Percentiles rank a stretch among this genome's conserved stretches.
These are phyloP conservation scores for Cacatua alba DNA, from an alignment of 2,113 vertebrate genomes.

Conservation along the genomic window DNA sequence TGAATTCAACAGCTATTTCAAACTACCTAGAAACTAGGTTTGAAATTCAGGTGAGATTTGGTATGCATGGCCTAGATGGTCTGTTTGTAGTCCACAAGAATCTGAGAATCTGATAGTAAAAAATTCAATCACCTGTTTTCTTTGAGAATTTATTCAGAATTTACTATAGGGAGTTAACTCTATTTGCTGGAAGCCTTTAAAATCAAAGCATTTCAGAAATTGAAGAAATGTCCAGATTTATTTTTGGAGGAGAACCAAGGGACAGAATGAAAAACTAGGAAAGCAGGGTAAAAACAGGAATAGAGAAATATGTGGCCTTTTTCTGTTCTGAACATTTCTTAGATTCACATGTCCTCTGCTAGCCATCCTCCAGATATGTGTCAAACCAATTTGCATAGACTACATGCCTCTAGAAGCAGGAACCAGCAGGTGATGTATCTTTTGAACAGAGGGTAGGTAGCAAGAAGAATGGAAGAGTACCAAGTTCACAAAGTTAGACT, in stretches of 20 bases:
- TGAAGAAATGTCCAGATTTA: not conserved
- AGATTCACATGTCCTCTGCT: not conserved
- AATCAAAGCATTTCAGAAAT: constrained; percentile 13
- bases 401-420: not conserved
- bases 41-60: not conserved
- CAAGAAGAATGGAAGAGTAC: not conserved
- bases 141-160: not conserved
- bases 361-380: not conserved
- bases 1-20: not conserved
- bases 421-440: not conserved
- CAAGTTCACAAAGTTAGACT: not conserved
- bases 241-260: constrained; percentile 19
- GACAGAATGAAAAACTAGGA: not conserved
- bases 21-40: not conserved
- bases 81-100: not conserved
- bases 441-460: not conserved
- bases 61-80: not conserved
- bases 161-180: not conserved
- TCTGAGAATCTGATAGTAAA: not conserved
- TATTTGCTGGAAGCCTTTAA: not conserved
- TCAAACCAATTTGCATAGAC: not conserved
- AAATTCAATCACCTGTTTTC: not conserved
- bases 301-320: not conserved
- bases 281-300: not conserved
- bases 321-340: not conserved